A percentile compares a stretch with the other conserved stretches of the same genome.
Conservation (phyloP, 1,140 invertebrate species). For the Polypedilum pembai region DNA sequence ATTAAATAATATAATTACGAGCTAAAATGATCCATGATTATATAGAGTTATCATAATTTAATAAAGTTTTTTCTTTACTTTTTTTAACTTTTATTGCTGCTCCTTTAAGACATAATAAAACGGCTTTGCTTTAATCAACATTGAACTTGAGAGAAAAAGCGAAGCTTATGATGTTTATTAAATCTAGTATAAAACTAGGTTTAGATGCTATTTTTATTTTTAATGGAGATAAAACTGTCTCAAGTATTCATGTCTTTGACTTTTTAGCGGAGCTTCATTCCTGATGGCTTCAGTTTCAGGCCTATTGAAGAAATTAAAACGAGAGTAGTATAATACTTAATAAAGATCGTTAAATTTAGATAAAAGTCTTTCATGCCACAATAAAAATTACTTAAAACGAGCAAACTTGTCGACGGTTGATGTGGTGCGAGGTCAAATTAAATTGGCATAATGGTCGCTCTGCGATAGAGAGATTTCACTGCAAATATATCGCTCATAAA, state of each 20-base stretch:
- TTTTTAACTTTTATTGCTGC: no score
- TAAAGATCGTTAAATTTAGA: neutral
- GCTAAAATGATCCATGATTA: slow-evolving; percentile 1
- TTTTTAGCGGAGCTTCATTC: no score
- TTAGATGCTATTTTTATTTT: no score
- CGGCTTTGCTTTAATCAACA: neutral
- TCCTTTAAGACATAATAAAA: slow-evolving; percentile 6
- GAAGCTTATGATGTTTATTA: neutral
- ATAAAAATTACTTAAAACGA: slow-evolving; percentile 1
- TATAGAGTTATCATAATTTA: slow-evolving; percentile 24
- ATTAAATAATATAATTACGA: slow-evolving; percentile 27
- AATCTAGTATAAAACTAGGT: no score
- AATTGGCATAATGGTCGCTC: neutral
- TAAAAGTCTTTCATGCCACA: neutral
- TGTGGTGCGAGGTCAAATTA: slow-evolving; percentile 11
- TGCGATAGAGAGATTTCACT: slow-evolving; percentile 11
- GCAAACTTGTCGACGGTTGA: neutral
- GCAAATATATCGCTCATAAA: slow-evolving; percentile 18
- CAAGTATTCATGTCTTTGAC: no score
- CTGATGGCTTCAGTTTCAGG: no score
- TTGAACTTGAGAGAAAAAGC: neutral
- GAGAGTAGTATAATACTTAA: neutral
- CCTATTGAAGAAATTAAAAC: neutral
- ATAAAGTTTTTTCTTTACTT: slow-evolving; percentile 20
- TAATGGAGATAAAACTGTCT: no score